Base-by-base conservation (phyloP, 1,140 invertebrate genomes). In the Aricia agestis region DNA sequence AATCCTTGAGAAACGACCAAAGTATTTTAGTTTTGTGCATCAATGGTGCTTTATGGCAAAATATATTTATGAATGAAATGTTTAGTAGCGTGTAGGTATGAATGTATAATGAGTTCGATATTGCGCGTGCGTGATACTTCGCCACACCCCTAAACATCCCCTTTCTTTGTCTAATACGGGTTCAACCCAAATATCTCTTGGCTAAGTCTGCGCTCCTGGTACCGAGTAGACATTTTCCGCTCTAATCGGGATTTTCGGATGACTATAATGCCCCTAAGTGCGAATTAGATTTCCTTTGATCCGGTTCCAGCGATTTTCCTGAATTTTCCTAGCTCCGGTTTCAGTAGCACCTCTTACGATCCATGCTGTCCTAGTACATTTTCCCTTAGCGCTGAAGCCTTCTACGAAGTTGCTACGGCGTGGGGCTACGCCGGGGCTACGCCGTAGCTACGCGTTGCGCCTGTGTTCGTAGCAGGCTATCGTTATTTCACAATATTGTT, bases 211-310 rank as follows among this genome's bases (percentile, higher is more conserved):
- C 11, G 17, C n/a, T 70, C 86, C 83, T 89, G 78, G 86, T 90
- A 86, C 67, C 71, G 76, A 81, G 86, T 87, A 87, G 87, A 90
- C 80, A 90, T 90, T 90, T 90, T 90, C 86, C 87, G 87, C 86
- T 90, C 85, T 90, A 87, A 89, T 90, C 86, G 84, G 86, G 87
- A 83, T 90, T 89, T 87, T 73, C 86, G 84, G 82, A 82, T 82
- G 82, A 80, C 84, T 84, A 81, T 86, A 78, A 74, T 61, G 77
- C 80, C 78, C 68, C 70, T 80, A 78, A 76, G 76, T 78, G 74
- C 68, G 80, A 82, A 82, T 86, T 86, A 85, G 86, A 84, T 84
- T 84, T 82, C 74, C 79, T 73, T 74, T 87, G 80, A 83, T 86
- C 80, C 76, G 52, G 45, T 65, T 65, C 67, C 72, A 66, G 73